Conservation (phyloP, 92 coral and sea anemone species). For the Phymanthus crucifer region DNA sequence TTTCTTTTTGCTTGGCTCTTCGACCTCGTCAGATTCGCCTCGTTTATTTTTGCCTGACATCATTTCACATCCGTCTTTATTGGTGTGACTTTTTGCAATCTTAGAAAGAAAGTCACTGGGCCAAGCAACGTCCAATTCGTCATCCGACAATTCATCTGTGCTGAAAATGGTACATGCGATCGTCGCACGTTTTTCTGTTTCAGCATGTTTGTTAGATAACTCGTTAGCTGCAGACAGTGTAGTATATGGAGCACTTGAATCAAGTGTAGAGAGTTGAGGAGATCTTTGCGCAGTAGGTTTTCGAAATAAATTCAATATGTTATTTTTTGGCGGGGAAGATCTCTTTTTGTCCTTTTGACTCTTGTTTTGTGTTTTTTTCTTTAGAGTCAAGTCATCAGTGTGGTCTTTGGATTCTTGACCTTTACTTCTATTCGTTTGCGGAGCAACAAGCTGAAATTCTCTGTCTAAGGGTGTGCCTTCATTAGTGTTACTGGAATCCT, state of each 20-base stretch:
- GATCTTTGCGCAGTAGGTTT: slow-evolving; percentile 12
- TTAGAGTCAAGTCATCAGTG: not conserved
- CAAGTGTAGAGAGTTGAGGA: not conserved
- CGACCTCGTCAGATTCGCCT: not conserved
- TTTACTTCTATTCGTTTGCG: not conserved
- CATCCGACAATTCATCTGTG: slow-evolving; percentile 70
- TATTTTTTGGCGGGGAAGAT: slow-evolving; percentile 11
- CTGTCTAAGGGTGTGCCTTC: not conserved
- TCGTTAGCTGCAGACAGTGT: not conserved
- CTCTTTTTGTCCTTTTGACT: not conserved
- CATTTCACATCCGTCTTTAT: not conserved
- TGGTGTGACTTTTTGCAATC: not conserved
- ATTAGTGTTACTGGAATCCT: not conserved
- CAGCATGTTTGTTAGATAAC: not conserved
- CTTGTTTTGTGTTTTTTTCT: not conserved
- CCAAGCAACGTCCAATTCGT: slow-evolving; percentile 78
- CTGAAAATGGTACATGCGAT: slow-evolving; percentile 39
- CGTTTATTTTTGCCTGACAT: slow-evolving; percentile 11
- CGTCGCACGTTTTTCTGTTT: not conserved
- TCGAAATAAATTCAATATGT: slow-evolving; percentile 11
- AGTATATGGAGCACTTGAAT: not conserved
- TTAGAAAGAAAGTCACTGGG: slow-evolving; percentile 39
- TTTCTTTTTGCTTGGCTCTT: slow-evolving; percentile 32
- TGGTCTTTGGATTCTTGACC: not conserved
- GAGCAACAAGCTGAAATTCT: not conserved